phyloP scores from a whole-genome alignment of 2,113 vertebrate genomes.

The Pristiophorus japonicus region DNA sequence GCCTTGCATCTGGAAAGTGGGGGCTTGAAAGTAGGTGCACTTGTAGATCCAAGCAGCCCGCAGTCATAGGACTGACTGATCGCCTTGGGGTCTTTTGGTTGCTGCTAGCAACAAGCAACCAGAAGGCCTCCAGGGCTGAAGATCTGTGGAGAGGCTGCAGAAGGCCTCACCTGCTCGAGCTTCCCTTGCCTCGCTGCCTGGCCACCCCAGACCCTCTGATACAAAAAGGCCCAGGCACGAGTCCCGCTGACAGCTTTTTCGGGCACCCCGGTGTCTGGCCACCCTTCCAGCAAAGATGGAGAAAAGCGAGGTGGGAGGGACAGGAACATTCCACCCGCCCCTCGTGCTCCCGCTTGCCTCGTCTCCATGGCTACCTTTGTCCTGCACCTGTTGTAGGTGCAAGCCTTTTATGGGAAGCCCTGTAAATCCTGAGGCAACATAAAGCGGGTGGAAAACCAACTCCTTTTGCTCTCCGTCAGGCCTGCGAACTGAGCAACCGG shows the following conservation, averaged over 20 bases:
- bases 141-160: neutral
- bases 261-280: neutral
- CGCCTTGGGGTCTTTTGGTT: neutral
- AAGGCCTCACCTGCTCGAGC: neutral
- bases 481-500: neutral
- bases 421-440: neutral
- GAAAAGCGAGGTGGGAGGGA: neutral
- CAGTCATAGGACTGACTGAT: neutral
- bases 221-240: no score
- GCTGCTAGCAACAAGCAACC: neutral
- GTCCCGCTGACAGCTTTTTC: neutral
- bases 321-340: no score
- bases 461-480: neutral
- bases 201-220: neutral
- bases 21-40: neutral
- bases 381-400: neutral
- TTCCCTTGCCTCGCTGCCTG: neutral
- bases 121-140: neutral
- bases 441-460: neutral
- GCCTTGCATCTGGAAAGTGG: neutral
- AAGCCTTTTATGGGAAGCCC: neutral
- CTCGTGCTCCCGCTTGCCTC: neutral
- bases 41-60: neutral
- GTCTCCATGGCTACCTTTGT: neutral
- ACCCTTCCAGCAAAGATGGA: neutral